Conservation (phyloP, 2,113 vertebrate genomes). For the Accipiter virgatus region DNA sequence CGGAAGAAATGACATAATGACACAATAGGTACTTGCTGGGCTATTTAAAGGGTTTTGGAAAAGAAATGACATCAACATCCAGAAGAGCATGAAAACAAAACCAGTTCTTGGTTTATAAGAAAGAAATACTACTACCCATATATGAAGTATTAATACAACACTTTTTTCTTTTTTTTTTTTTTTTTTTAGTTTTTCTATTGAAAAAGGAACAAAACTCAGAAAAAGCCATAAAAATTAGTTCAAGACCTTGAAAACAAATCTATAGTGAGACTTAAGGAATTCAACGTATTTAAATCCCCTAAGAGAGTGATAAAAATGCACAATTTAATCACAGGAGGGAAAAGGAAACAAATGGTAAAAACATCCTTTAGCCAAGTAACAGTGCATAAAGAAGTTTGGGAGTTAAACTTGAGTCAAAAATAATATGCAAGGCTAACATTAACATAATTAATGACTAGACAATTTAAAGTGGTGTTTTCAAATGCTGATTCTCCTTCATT, state of each 20-base stretch:
- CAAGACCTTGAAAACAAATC: neutral
- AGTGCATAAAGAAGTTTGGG: neutral
- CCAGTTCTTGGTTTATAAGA: neutral
- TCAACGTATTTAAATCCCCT: neutral
- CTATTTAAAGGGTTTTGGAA: neutral
- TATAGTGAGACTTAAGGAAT: neutral
- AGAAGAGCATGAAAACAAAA: neutral
- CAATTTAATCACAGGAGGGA: neutral
- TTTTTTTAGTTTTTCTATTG: neutral
- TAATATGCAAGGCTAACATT: neutral
- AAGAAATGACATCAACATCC: neutral
- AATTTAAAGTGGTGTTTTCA: neutral
- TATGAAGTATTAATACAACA: neutral
- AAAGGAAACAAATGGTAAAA: neutral
- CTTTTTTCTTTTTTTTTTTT: neutral
- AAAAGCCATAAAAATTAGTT: neutral
- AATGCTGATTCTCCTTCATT: neutral
- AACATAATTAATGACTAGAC: neutral
- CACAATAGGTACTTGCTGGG: neutral
- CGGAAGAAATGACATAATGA: neutral
- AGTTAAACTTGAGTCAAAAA: neutral
- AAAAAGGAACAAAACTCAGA: neutral
- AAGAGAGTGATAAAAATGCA: neutral
- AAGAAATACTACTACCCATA: neutral
- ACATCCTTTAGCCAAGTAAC: neutral